Base-by-base conservation (phyloP, 1,140 invertebrate species). In the Papilio glaucus region DNA sequence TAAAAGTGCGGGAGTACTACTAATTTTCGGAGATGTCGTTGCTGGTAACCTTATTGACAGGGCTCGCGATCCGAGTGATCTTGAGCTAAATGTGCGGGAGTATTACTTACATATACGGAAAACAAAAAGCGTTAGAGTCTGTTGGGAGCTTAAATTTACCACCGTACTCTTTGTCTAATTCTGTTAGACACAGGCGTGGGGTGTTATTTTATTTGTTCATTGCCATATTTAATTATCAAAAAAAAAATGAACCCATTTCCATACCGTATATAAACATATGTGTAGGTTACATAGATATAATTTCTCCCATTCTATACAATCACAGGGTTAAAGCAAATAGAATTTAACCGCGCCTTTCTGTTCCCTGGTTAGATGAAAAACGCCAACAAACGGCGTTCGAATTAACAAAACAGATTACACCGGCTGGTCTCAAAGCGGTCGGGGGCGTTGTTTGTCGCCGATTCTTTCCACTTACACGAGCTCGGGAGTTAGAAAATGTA, bases 341-440 rank as follows among this genome's bases (percentile, higher is more conserved):
- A 70, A 77, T 45, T 72, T 73, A 80, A 74, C 67, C 73, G 63
- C 75, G 72, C 76, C 77, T 72, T 74, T 77, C 61, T 63, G 37
- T 53, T 15, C 21, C 71, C 45, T 67, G 42, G 65, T 73, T 76
- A 77, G 77, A 78, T 77, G 82, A 81, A 87, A 87, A 87, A 83
- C 79, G 60, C 78, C 76, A 84, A 80, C 80, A 82, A 84, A 87
- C 84, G 80, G 71, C 73, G 74, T 79, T 84, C 78, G 79, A 85
- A 89, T 90, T 90, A 91, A 90, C 87, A 88, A 89, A 91, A 89
- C 85, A 87, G 87, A 91, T 91, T 89, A 89, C 83, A 84, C 86
- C 85, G 76, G 79, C 76, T 69, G 75, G 65, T 80, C 75, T 81
- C 84, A 88, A 88, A 88, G 86, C 78, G 75, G 69, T 37, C 72